These are phyloP conservation scores for Epizoanthus illoricatus DNA, from an alignment of 92 coral and sea anemone species.

Conservation along the genomic window DNA sequence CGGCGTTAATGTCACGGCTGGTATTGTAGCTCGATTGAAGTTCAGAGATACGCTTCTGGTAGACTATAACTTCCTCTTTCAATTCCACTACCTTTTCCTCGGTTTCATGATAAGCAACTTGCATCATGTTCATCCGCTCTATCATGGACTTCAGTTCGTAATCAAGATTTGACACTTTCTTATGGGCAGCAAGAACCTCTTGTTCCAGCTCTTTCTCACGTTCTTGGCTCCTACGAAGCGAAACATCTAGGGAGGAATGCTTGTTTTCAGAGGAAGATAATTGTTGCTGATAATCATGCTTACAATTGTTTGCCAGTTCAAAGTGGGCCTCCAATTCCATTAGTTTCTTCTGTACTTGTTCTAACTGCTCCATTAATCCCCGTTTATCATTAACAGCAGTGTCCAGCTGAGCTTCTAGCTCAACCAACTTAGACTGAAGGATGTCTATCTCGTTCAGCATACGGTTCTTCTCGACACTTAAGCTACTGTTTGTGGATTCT, in stretches of 20 bases:
- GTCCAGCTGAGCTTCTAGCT: conserved; percentile 78
- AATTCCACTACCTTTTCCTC: conserved; percentile 60
- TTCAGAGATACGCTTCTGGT: conserved; percentile 72
- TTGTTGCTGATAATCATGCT: conserved; percentile 15
- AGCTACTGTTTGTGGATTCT: conserved; percentile 61
- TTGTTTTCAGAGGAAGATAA: conserved; percentile 45
- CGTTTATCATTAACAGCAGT: conserved; percentile 78
- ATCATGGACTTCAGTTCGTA: conserved; percentile 63
- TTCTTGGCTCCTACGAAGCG: conserved; percentile 70
- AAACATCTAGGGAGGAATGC: conserved; percentile 62
- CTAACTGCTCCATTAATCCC: conserved; percentile 53
- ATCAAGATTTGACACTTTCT: conserved; percentile 66
- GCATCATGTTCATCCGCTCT: conserved; percentile 64
- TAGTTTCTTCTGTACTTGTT: conserved; percentile 70
- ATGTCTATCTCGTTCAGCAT: conserved; percentile 75
- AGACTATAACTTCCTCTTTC: conserved; percentile 66
- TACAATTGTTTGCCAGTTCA: conserved; percentile 55
- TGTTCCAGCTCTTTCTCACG: conserved; percentile 73
- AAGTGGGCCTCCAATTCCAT: conserved; percentile 83
- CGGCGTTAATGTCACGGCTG: conserved; percentile 57
- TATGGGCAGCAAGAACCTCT: conserved; percentile 76
- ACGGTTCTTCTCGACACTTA: conserved; percentile 73
- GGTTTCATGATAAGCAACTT: conserved; percentile 56
- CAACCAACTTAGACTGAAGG: conserved; percentile 70
- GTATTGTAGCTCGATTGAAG: conserved; percentile 71